Evolutionary conservation across 2,888 invertebrate species (phyloP).

Genomic region (Stenchaetothrips biformis): DNA sequence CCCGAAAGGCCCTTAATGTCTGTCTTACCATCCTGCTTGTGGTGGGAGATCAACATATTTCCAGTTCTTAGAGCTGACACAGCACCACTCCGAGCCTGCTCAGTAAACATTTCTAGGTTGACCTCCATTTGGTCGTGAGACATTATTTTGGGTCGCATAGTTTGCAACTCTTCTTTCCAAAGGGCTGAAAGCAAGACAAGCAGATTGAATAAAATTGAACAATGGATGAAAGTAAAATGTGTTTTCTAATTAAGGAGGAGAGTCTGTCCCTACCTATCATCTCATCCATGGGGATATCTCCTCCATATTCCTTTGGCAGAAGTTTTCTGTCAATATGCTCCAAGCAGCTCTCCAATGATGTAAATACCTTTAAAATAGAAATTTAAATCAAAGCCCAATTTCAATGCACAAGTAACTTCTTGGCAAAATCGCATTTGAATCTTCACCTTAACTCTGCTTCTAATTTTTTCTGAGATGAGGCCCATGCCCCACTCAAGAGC

Average conservation of each 20-base stretch:
- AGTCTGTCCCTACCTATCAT: constrained; percentile 65
- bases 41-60: constrained; percentile 54
- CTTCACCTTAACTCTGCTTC: constrained; percentile 71
- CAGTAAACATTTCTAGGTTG: constrained; percentile 61
- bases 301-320: constrained; percentile 77
- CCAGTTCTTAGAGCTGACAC: constrained; percentile 64
- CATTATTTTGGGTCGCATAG: constrained; percentile 40
- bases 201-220: constrained; percentile 28
- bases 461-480: constrained; percentile 77
- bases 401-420: not conserved
- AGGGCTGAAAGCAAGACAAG: constrained; percentile 38
- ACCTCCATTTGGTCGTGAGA: constrained; percentile 44
- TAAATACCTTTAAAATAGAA: not conserved
- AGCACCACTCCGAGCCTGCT: constrained; percentile 67
- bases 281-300: constrained; percentile 72
- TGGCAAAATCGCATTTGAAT: not conserved
- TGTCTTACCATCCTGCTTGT: constrained; percentile 48
- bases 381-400: not conserved
- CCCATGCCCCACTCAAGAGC: constrained; percentile 78
- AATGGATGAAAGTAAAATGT: constrained; percentile 21
- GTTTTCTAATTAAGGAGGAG: constrained; percentile 3
- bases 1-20: constrained; percentile 68
- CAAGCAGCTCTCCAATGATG: not conserved
- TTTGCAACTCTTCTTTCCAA: constrained; percentile 43
- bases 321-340: constrained; percentile 55